Evolutionary conservation across 2,113 vertebrate genomes (phyloP).

Genomic region (Casuarius casuarius): DNA sequence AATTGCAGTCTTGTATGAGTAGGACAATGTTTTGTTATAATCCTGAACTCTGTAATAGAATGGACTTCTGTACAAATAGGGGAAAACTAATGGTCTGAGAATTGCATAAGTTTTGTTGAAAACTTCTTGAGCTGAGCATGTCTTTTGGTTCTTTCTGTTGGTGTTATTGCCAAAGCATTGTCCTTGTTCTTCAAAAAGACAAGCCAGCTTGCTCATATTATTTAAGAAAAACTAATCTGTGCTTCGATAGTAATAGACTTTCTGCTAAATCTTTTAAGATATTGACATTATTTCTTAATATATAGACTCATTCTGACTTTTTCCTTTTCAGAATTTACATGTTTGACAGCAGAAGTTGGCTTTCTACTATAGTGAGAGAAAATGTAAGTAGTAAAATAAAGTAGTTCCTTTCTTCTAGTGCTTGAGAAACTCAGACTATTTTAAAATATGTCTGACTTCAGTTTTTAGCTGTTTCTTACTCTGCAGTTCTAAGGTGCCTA

Average conservation of each 20-base stretch:
- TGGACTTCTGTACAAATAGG: not conserved
- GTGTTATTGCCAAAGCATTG: not conserved
- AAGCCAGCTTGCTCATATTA: not conserved
- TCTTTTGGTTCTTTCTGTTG: not conserved
- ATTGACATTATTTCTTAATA: not conserved
- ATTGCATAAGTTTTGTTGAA: not conserved
- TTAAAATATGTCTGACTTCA: not conserved
- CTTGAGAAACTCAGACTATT: not conserved
- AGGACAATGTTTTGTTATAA: not conserved
- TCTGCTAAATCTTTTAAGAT: not conserved
- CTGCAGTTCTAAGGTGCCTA: not conserved
- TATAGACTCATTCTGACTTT: not conserved
- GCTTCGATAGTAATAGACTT: not conserved
- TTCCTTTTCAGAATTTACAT: constrained; percentile 59
- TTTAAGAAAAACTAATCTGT: not conserved
- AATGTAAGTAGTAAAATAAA: constrained; percentile 53
- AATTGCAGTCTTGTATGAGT: not conserved
- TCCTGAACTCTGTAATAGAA: not conserved
- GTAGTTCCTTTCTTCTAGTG: not conserved
- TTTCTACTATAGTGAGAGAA: constrained; percentile 68
- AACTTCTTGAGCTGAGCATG: not conserved
- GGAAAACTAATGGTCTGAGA: not conserved
- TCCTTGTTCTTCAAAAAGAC: not conserved
- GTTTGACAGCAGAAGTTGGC: constrained; percentile 68
- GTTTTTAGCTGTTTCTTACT: not conserved